phyloP scores from a whole-genome alignment of 2,113 vertebrate genomes.

The Orientallactaga bullata region DNA sequence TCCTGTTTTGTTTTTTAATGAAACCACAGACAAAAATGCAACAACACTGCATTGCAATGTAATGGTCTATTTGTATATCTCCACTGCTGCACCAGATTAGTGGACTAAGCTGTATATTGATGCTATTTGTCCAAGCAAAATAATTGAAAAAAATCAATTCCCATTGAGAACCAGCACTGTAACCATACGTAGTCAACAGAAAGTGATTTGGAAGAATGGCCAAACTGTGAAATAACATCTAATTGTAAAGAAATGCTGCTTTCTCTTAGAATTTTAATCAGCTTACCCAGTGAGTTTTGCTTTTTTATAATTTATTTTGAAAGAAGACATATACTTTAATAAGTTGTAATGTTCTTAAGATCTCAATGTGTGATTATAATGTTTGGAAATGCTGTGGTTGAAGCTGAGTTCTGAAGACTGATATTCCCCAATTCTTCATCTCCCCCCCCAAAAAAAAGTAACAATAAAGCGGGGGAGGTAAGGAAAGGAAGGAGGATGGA shows the following conservation, averaged over 20 bases:
- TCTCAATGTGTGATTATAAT: background rate
- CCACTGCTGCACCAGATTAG: background rate
- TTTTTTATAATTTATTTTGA: background rate
- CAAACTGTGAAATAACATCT: conserved; percentile 51
- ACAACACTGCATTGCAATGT: background rate
- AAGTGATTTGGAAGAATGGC: conserved; percentile 6
- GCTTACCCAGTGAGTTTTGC: background rate
- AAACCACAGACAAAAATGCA: background rate
- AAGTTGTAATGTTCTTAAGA: background rate
- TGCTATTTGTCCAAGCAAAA: conserved; percentile 9
- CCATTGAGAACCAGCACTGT: background rate
- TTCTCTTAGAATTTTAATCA: conserved; percentile 21
- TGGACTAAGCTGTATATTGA: conserved; percentile 41
- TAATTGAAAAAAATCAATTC: conserved; percentile 65
- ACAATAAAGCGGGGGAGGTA: too few species aligned
- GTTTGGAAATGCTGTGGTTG: background rate
- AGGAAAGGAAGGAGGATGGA: background rate
- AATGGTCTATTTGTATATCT: conserved; percentile 28
- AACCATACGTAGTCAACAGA: conserved; percentile 22
- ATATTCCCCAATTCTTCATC: background rate
- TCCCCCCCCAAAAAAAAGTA: too few species aligned
- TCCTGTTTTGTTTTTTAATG: conserved; percentile 15
- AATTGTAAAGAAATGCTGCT: conserved; percentile 47
- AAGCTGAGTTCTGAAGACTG: background rate
- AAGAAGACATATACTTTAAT: background rate